Conservation (phyloP, 2,797 vertebrate species). For the Cossypha polioptera region DNA sequence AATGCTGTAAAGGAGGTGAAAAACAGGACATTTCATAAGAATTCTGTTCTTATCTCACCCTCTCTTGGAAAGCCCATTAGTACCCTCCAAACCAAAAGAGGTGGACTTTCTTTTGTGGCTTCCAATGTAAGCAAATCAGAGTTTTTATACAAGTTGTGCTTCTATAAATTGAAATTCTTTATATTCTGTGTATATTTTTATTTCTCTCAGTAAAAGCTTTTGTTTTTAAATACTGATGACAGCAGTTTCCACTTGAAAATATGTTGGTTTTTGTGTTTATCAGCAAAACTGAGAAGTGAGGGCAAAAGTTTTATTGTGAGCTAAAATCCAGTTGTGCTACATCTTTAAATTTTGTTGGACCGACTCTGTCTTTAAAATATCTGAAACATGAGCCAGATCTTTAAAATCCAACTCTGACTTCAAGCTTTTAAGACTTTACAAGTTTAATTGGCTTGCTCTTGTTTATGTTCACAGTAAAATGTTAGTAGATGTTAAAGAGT, state of each 20-base stretch:
- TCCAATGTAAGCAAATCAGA: slow-evolving; percentile 18
- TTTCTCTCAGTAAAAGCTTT: slow-evolving; percentile 25
- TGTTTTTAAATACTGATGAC: slow-evolving; percentile 28
- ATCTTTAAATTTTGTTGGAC: not conserved
- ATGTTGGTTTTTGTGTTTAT: not conserved
- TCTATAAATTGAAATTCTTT: slow-evolving; percentile 45
- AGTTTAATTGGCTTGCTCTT: slow-evolving; percentile 9
- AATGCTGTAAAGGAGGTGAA: slow-evolving; percentile 24
- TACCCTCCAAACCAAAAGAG: not conserved
- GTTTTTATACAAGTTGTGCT: not conserved
- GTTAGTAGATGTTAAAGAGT: slow-evolving; percentile 10
- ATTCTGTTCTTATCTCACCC: slow-evolving; percentile 19
- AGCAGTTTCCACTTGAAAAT: slow-evolving; percentile 21
- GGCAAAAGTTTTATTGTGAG: slow-evolving; percentile 30
- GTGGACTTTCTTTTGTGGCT: slow-evolving; percentile 23
- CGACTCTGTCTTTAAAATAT: slow-evolving; percentile 7
- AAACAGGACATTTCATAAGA: not conserved
- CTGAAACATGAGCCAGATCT: slow-evolving; percentile 13
- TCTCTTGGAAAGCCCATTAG: slow-evolving; percentile 18
- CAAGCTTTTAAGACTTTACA: slow-evolving; percentile 23
- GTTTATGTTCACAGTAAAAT: slow-evolving; percentile 4
- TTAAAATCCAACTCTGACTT: slow-evolving; percentile 14
- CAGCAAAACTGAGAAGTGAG: not conserved
- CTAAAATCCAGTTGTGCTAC: not conserved
- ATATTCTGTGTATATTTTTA: not conserved